These are phyloP conservation scores for Silurus asotus DNA, from an alignment of 2,113 vertebrate genomes.

Conservation along the genomic window DNA sequence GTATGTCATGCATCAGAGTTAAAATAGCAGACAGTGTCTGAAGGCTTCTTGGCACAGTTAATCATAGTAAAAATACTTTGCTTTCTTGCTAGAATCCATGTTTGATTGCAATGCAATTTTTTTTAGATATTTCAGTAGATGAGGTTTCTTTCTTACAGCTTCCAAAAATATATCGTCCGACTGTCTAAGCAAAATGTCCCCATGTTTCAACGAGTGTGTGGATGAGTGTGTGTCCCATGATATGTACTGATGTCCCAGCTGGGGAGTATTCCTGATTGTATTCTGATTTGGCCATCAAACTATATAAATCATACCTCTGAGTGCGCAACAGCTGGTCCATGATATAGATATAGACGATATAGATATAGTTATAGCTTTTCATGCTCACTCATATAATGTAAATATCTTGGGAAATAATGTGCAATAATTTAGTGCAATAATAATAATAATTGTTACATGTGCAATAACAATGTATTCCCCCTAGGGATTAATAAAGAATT, in stretches of 20 bases:
- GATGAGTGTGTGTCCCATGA: neutral
- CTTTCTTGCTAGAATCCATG: neutral
- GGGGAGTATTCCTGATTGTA: neutral
- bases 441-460: no score
- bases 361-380: no score
- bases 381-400: no score
- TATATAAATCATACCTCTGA: no score
- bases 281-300: no score
- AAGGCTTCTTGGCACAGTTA: neutral
- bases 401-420: no score
- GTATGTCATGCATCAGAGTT: conserved; percentile 7
- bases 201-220: neutral
- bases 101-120: neutral
- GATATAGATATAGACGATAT: no score
- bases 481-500: no score
- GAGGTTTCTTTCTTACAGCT: neutral
- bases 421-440: no score
- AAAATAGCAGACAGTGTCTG: neutral
- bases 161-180: neutral
- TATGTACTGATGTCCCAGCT: neutral
- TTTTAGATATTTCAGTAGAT: neutral
- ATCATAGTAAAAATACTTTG: neutral
- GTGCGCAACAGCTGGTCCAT: no score
- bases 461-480: no score
- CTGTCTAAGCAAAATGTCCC: neutral